These are phyloP conservation scores for Homarus gammarus DNA, from an alignment of 2,888 invertebrate species.

Conservation along the genomic window DNA sequence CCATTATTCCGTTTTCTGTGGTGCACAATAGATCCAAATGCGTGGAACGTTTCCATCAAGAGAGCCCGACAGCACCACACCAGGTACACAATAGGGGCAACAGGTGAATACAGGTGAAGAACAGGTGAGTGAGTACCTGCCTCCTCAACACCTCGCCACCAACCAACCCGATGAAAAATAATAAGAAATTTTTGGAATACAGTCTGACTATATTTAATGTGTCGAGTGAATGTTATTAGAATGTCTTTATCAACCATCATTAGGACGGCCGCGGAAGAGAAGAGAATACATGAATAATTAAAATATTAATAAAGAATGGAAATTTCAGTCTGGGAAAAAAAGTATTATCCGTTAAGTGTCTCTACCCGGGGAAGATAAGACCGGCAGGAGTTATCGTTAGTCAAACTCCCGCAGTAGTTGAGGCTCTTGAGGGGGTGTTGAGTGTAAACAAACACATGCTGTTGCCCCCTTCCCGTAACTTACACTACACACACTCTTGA, in stretches of 20 bases:
- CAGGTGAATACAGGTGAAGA: constrained; percentile 9
- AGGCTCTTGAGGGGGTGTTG: constrained; percentile 2
- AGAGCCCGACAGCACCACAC: background rate
- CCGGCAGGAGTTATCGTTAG: constrained; percentile 22
- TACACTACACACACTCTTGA: too few relatives aligned
- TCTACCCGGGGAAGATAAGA: constrained; percentile 9
- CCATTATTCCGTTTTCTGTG: constrained; percentile 29
- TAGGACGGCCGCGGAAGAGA: background rate
- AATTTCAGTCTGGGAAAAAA: background rate
- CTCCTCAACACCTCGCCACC: background rate
- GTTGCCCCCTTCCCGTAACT: background rate
- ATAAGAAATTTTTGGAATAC: too few relatives aligned
- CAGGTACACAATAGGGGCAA: background rate
- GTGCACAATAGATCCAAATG: constrained; percentile 32
- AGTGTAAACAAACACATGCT: constrained; percentile 29
- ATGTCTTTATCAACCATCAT: background rate
- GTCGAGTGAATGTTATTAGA: too few relatives aligned
- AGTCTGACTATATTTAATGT: too few relatives aligned
- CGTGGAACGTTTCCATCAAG: constrained; percentile 24
- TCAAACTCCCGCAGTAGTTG: constrained; percentile 52
- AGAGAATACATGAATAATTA: background rate
- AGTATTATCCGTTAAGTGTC: background rate
- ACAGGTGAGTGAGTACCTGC: constrained; percentile 16
- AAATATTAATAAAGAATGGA: background rate
- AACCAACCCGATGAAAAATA: background rate